Evolutionary conservation across 2,888 invertebrate species (phyloP).

Genomic region (Asteroscopus sphinx): DNA sequence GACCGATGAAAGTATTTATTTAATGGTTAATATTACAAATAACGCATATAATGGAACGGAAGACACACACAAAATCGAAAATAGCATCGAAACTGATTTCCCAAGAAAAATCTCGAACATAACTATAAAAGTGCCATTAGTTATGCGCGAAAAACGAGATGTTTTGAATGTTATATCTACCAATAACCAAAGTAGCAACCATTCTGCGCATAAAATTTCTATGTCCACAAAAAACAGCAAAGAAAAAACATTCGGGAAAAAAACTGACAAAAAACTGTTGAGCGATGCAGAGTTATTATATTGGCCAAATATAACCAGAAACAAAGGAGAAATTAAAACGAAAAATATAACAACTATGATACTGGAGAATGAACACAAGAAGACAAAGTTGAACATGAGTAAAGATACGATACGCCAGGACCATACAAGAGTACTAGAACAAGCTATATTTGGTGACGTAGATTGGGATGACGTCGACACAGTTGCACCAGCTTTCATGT

Average conservation of each 20-base stretch:
- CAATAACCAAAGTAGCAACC: constrained; percentile 17
- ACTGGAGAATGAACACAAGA: constrained; percentile 77
- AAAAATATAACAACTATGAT: constrained; percentile 79
- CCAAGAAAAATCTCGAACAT: constrained; percentile 57
- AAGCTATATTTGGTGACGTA: constrained; percentile 81
- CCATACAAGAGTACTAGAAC: constrained; percentile 74
- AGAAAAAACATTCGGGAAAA: constrained; percentile 59
- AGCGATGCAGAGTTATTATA: constrained; percentile 74
- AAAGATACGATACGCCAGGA: constrained; percentile 72
- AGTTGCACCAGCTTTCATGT: constrained; percentile 81
- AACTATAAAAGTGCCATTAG: constrained; percentile 59
- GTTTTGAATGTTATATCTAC: constrained; percentile 22
- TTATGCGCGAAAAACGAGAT: constrained; percentile 70
- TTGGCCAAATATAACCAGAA: constrained; percentile 74
- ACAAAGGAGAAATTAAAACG: constrained; percentile 39
- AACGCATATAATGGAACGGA: constrained; percentile 68
- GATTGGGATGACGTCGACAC: constrained; percentile 82
- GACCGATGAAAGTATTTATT: constrained; percentile 66
- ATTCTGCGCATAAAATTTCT: constrained; percentile 16
- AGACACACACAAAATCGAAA: constrained; percentile 66
- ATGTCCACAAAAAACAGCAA: constrained; percentile 28
- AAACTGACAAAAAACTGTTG: constrained; percentile 65
- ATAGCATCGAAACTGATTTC: constrained; percentile 79
- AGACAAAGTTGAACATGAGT: constrained; percentile 76
- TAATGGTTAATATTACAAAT: constrained; percentile 73